phyloP scores from a whole-genome alignment of 1,140 invertebrate species.

The Drosophila nebulosa region DNA sequence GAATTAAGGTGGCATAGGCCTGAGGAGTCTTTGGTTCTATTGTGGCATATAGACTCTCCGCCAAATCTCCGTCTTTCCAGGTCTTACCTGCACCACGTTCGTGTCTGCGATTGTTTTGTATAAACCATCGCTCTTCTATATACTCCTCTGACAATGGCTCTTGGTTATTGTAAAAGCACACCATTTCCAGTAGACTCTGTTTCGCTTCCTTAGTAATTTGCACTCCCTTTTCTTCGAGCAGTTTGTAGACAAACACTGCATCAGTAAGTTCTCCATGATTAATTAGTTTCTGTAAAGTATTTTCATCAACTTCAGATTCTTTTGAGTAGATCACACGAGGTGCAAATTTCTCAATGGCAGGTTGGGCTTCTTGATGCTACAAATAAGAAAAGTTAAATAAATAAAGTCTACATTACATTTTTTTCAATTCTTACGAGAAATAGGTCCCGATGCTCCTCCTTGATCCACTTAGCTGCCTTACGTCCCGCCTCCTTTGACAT shows the following conservation, averaged over 20 bases:
- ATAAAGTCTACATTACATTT: too few species aligned
- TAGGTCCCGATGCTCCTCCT: slow-evolving; percentile 86
- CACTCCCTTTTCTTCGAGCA: slow-evolving; percentile 85
- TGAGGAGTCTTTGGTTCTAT: slow-evolving; percentile 84
- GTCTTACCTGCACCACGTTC: slow-evolving; percentile 83
- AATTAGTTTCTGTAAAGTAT: slow-evolving; percentile 85
- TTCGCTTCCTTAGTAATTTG: slow-evolving; percentile 84
- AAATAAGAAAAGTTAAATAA: not conserved
- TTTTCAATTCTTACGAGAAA: slow-evolving; percentile 84
- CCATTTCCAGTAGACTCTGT: slow-evolving; percentile 89
- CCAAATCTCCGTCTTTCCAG: slow-evolving; percentile 88
- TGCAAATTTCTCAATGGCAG: slow-evolving; percentile 85
- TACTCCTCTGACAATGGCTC: slow-evolving; percentile 86
- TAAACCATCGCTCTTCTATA: slow-evolving; percentile 90
- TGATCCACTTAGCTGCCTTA: slow-evolving; percentile 93
- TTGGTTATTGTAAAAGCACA: slow-evolving; percentile 91
- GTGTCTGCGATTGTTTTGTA: slow-evolving; percentile 80
- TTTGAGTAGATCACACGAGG: slow-evolving; percentile 87
- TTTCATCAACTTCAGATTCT: slow-evolving; percentile 83
- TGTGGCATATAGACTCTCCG: slow-evolving; percentile 86
- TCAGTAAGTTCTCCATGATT: slow-evolving; percentile 85
- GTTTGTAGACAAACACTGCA: slow-evolving; percentile 87
- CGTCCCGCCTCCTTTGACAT: slow-evolving; percentile 92
- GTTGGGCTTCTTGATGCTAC: slow-evolving; percentile 83
- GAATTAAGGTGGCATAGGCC: slow-evolving; percentile 87